A percentile compares a stretch with the other conserved stretches of the same genome.
Conservation (phyloP, 2,888 invertebrate genomes). For the Zele albiditarsus region DNA sequence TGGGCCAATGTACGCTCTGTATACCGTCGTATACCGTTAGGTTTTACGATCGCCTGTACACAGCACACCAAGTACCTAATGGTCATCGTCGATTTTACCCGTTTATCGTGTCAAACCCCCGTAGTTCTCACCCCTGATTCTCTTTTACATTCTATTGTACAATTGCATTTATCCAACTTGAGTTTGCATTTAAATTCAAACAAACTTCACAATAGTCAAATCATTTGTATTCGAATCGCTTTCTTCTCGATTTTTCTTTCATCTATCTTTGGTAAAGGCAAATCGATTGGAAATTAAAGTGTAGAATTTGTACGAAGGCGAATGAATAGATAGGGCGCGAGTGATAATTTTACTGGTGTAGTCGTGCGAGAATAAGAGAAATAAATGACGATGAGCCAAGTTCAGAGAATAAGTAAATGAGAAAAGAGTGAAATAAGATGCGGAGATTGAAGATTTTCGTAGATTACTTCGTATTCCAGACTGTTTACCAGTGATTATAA, state of each 20-base stretch:
- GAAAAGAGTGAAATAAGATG: conserved; percentile 10
- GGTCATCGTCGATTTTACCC: conserved; percentile 53
- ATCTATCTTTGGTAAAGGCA: background rate
- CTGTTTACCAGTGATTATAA: conserved; percentile 57
- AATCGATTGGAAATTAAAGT: conserved; percentile 2
- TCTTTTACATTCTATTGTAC: background rate
- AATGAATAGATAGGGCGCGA: background rate
- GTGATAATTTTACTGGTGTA: conserved; percentile 18
- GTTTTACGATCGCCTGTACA: conserved; percentile 47
- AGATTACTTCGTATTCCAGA: conserved; percentile 52
- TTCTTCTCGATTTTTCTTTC: background rate
- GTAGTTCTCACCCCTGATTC: background rate
- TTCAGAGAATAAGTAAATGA: conserved; percentile 15
- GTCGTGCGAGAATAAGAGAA: background rate
- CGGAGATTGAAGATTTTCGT: conserved; percentile 33
- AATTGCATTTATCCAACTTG: background rate
- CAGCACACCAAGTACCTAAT: conserved; percentile 40
- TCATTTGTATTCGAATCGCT: background rate
- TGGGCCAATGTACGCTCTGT: conserved; percentile 35
- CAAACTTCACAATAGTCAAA: background rate
- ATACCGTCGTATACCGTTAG: conserved; percentile 42
- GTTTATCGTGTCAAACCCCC: conserved; percentile 43
- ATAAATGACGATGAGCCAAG: conserved; percentile 10
- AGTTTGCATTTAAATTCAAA: conserved; percentile 14
- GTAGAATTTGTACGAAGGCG: background rate